Base-by-base conservation (phyloP, 2,888 invertebrate species). In the Diaphora mendica region DNA sequence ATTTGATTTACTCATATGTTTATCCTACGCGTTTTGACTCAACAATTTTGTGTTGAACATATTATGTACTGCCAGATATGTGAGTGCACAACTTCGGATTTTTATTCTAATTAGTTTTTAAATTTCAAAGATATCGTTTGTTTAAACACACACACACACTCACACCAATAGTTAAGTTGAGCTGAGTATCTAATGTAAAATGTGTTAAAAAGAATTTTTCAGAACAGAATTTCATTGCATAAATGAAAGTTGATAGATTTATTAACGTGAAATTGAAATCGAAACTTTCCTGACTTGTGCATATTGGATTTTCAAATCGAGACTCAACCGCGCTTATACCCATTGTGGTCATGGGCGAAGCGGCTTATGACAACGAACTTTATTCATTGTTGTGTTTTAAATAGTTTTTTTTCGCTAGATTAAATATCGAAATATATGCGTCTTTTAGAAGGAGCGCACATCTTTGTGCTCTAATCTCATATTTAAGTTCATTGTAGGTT, bases 1-100 rank as follows among this genome's bases (percentile, higher is more conserved):
- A 67, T 42, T 67, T 39, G 67, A 42, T 42, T 26, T 42, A 67
- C 39, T 30, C 15, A 30, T 62, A 30, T 62, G 62, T 62, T 62
- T 62, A 62, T 30, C 17, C 30, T 26, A 64, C 17, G 33, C 30
- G 48, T 64, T 15, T 64, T 48, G 64, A 51, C 13, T 48, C 33
- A 13, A 70, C 33, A 64, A 48, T 70, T 30, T 48, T 64, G 5
- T 70, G 33, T 33, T 64, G 1, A n/a, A 55, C 1, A 55, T 26
- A 26, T 26, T 59, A 59, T 26, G 26, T 26, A 59, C n/a, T 59
- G 59, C 13, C 13, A 13, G 59, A 15, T 3, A 59, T 30, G 13
- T 59, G n/a, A 30, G 3, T 5, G n/a, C 30, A 15, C 15, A 62
- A 13, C 30, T 1, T 5, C 15, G 5, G 26, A 8, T 51, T 51